These are phyloP conservation scores for Perizoma affinitatum DNA, from an alignment of 2,888 invertebrate genomes.

Conservation along the genomic window DNA sequence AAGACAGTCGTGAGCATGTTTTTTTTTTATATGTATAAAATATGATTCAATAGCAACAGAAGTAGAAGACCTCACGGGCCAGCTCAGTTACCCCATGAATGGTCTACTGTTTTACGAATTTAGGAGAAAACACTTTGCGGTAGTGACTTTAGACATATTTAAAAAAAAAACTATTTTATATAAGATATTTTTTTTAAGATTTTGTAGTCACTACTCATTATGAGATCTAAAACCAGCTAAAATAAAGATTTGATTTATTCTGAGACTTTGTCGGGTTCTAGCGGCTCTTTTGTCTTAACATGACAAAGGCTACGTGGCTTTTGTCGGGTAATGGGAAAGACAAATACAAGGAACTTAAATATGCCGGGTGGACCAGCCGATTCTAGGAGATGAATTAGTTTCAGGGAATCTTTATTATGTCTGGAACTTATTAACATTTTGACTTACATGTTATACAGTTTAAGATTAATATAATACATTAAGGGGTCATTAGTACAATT, in stretches of 20 bases:
- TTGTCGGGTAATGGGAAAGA: constrained; percentile 25
- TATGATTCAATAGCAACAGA: too few relatives aligned
- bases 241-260: constrained; percentile 48
- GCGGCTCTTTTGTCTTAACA: constrained; percentile 24
- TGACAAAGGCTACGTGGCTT: constrained; percentile 28
- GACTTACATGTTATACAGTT: too few relatives aligned
- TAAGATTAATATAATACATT: too few relatives aligned
- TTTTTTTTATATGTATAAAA: too few relatives aligned
- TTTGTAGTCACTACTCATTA: constrained; percentile 42
- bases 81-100: too few relatives aligned
- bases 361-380: constrained; percentile 10
- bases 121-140: too few relatives aligned
- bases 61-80: too few relatives aligned
- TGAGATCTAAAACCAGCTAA: constrained; percentile 43
- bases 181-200: constrained; percentile 19
- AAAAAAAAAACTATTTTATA: constrained; percentile 2
- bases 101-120: too few relatives aligned
- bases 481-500: too few relatives aligned
- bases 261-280: constrained; percentile 21
- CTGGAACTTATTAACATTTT: too few relatives aligned
- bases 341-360: constrained; percentile 22
- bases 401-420: too few relatives aligned
- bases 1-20: too few relatives aligned
- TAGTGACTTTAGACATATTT: not conserved
- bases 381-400: not conserved